These are phyloP conservation scores for Eupeodes luniger DNA, from an alignment of 2,888 invertebrate genomes.

Conservation along the genomic window DNA sequence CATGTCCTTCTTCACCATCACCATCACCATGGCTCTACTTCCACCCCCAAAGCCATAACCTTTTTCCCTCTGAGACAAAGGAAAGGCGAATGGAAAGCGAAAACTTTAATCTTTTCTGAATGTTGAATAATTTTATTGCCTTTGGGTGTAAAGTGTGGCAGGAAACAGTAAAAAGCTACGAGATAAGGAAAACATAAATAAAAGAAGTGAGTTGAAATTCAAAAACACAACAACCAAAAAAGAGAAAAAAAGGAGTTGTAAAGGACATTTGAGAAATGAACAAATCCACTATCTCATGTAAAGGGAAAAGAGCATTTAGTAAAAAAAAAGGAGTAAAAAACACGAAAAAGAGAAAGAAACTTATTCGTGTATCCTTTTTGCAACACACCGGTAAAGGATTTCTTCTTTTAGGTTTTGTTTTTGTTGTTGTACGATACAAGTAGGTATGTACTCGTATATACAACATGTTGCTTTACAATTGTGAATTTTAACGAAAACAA, in stretches of 20 bases:
- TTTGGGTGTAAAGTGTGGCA: slow-evolving; percentile 63
- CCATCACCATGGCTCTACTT: not conserved
- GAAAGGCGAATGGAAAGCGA: not conserved
- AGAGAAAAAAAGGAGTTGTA: slow-evolving; percentile 21
- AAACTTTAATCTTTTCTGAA: slow-evolving; percentile 56
- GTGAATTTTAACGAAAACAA: slow-evolving; percentile 66
- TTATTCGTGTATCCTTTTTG: slow-evolving; percentile 32
- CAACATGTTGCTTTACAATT: slow-evolving; percentile 68
- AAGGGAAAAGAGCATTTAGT: slow-evolving; percentile 17
- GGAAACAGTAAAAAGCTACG: slow-evolving; percentile 62
- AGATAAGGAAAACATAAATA: slow-evolving; percentile 54
- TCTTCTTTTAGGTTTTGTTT: not conserved
- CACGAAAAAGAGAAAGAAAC: not conserved
- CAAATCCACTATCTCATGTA: slow-evolving; percentile 36
- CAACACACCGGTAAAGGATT: slow-evolving; percentile 21
- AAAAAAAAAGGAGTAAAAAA: slow-evolving; percentile 2
- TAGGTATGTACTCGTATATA: too few species aligned
- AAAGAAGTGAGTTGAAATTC: slow-evolving; percentile 14
- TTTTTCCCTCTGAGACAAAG: slow-evolving; percentile 23
- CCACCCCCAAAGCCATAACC: slow-evolving; percentile 1
- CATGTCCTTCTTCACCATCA: not conserved
- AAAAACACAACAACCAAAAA: not conserved
- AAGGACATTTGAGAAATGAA: slow-evolving; percentile 64
- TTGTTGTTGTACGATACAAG: not conserved
- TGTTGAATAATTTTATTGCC: slow-evolving; percentile 64